phyloP scores from a whole-genome alignment of 2,113 vertebrate genomes.

The Hippopotamus amphibius region DNA sequence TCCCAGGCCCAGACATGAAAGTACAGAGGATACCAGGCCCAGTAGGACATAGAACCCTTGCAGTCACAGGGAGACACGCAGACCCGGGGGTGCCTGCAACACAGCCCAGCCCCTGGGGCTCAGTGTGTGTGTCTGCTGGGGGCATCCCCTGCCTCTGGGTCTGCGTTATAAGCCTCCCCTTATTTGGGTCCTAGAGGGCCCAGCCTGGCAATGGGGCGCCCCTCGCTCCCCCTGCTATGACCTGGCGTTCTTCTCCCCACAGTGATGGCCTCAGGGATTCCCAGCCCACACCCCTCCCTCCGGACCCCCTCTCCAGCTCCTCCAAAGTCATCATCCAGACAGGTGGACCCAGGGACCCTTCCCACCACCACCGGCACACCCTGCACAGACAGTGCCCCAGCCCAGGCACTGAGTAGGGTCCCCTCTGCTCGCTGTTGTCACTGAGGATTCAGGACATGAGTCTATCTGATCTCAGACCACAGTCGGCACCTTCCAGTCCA shows the following conservation, averaged over 20 bases:
- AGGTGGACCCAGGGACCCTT: background rate
- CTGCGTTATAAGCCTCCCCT: background rate
- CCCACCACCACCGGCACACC: rapidly evolving
- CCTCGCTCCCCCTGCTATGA: background rate
- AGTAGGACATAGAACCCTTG: background rate
- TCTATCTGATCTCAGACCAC: background rate
- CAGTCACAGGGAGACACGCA: background rate
- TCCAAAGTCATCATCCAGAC: background rate
- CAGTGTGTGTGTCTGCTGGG: background rate
- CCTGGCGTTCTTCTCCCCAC: background rate
- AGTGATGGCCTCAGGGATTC: background rate
- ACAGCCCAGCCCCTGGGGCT: background rate
- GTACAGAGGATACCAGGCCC: background rate
- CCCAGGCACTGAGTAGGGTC: background rate
- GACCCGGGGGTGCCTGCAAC: background rate
- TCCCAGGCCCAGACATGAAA: background rate
- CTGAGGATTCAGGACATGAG: background rate
- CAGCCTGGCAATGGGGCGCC: background rate
- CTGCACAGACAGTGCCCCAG: background rate
- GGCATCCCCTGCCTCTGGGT: background rate
- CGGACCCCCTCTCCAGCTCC: rapidly evolving
- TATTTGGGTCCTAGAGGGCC: background rate
- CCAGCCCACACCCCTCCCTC: background rate
- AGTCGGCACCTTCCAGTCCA: background rate
- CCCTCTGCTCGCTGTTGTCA: background rate